Evolutionary conservation across 35 echinoderm and acorn worm species (phyloP).

Genomic region (Apostichopus japonicus): DNA sequence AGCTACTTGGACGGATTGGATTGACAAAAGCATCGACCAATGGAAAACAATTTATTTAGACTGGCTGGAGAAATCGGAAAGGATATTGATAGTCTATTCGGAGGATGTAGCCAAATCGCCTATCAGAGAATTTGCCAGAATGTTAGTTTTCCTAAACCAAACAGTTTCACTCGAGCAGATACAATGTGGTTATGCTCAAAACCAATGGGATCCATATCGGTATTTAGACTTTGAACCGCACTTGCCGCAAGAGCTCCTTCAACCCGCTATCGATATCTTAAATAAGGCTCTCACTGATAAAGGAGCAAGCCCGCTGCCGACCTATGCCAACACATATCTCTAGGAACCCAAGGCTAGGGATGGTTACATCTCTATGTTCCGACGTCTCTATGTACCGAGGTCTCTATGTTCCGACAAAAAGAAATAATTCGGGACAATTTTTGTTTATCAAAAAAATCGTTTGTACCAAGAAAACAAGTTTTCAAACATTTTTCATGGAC

Average conservation of each 20-base stretch:
- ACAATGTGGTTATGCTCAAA: not conserved
- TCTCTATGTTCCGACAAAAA: no score
- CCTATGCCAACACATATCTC: not conserved
- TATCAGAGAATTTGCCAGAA: not conserved
- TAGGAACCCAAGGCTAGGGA: not conserved
- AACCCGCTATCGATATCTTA: not conserved
- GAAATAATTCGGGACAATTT: no score
- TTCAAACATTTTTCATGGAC: no score
- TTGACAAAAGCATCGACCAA: not conserved
- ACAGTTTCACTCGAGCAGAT: not conserved
- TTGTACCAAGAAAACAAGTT: no score
- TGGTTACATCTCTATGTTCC: no score
- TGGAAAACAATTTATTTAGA: not conserved
- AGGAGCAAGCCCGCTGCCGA: constrained; percentile 4
- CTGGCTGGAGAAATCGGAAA: not conserved
- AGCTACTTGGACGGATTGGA: not conserved
- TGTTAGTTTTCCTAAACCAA: constrained; percentile 22
- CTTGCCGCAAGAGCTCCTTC: not conserved
- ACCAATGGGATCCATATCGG: not conserved
- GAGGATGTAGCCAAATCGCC: not conserved
- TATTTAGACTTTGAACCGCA: constrained; percentile 23
- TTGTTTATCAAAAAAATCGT: no score
- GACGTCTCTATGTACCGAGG: no score
- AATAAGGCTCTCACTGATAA: not conserved
- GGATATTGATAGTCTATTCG: not conserved